Evolutionary conservation across 2,797 vertebrate genomes (phyloP).

Genomic region (Pseudopleuronectes americanus): DNA sequence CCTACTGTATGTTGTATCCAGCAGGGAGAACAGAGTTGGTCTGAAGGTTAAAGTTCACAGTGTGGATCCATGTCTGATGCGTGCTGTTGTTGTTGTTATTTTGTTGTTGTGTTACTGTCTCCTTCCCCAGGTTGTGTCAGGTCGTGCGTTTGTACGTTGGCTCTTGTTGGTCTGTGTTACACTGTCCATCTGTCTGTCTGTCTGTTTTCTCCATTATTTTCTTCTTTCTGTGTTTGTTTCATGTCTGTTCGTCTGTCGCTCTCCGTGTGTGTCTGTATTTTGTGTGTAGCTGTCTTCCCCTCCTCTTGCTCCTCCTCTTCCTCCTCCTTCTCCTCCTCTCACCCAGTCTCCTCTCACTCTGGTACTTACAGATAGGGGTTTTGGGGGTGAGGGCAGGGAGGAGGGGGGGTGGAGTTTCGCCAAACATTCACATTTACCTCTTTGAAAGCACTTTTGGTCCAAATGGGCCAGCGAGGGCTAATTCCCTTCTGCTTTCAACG

Average conservation of each 20-base stretch:
- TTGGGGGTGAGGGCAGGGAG: background rate
- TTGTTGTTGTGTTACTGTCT: constrained; percentile 71
- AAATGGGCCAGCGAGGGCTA: background rate
- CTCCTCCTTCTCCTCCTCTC: constrained; percentile 79
- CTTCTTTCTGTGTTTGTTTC: constrained; percentile 27
- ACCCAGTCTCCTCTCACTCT: constrained; percentile 82
- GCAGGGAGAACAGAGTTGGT: constrained; percentile 10
- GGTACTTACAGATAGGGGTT: constrained; percentile 68
- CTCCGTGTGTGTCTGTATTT: constrained; percentile 50
- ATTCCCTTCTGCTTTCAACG: constrained; percentile 15
- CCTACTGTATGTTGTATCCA: constrained; percentile 30
- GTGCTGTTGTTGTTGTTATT: constrained; percentile 49
- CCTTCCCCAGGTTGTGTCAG: constrained; percentile 80
- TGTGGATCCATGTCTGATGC: constrained; percentile 37
- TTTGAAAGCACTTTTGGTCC: constrained; percentile 24
- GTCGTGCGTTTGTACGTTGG: constrained; percentile 79
- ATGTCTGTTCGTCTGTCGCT: constrained; percentile 47
- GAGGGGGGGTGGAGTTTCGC: background rate
- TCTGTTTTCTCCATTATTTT: constrained; percentile 40
- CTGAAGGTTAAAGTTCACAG: constrained; percentile 29
- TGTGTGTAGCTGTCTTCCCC: constrained; percentile 77
- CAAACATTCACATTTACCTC: background rate
- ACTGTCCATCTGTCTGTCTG: constrained; percentile 70
- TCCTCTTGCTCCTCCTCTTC: constrained; percentile 77
- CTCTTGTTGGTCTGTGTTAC: constrained; percentile 80